Conservation (phyloP, 2,113 vertebrate species). For the Entomyzon cyanotis region DNA sequence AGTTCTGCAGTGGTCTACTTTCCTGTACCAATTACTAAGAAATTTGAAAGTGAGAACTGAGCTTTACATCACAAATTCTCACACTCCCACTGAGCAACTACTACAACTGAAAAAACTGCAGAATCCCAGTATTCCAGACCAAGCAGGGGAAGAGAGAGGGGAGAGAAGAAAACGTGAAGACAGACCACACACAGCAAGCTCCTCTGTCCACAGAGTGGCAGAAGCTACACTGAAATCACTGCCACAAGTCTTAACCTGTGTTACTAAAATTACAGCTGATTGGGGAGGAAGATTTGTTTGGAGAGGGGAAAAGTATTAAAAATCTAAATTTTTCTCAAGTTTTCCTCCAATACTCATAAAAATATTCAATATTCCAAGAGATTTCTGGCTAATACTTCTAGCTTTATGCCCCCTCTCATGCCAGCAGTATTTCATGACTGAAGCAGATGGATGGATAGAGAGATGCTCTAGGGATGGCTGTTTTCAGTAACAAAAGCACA, state of each 20-base stretch:
- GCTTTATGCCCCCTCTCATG: neutral
- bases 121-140: neutral
- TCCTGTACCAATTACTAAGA: neutral
- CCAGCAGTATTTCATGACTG: neutral
- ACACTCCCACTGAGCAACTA: conserved; percentile 51
- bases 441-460: neutral
- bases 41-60: conserved; percentile 18
- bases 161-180: neutral
- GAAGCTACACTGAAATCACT: conserved; percentile 25
- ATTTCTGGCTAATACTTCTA: neutral
- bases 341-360: neutral
- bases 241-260: neutral
- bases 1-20: neutral
- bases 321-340: neutral
- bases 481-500: neutral
- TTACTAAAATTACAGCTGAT: neutral
- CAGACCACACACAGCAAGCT: neutral
- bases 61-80: conserved; percentile 51
- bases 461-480: neutral
- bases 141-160: neutral
- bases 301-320: neutral
- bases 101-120: neutral
- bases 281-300: neutral
- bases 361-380: neutral
- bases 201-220: conserved; percentile 36